A percentile compares a stretch with the other conserved stretches of the same genome.
phyloP scores from a whole-genome alignment of 2,888 invertebrate species.

The Meta bourneti region DNA sequence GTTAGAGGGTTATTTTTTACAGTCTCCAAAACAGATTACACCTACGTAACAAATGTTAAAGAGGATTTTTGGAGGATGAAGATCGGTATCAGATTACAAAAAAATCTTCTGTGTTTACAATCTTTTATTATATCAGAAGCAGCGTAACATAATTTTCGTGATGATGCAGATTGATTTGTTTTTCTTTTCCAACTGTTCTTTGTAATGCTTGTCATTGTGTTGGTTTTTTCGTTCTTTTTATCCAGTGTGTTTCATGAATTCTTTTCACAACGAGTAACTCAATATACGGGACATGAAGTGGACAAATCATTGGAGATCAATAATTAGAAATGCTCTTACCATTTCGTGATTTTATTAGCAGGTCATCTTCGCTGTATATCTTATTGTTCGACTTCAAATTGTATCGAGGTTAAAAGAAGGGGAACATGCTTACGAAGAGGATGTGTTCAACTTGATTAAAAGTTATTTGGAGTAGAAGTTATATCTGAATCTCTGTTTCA shows the following conservation, averaged over 20 bases:
- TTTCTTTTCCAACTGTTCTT: background rate
- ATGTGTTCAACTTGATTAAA: background rate
- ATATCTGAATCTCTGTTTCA: background rate
- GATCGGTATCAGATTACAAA: background rate
- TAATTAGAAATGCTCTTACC: background rate
- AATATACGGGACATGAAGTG: background rate
- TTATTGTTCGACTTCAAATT: background rate
- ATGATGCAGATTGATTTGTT: background rate
- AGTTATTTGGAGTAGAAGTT: background rate
- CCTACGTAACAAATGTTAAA: background rate
- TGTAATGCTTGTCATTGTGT: background rate
- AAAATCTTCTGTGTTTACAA: background rate
- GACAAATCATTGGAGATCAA: background rate
- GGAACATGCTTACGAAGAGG: background rate
- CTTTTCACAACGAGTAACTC: background rate
- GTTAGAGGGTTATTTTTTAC: conserved; percentile 17
- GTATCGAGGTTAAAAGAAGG: background rate
- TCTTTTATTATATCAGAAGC: background rate
- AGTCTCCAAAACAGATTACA: background rate
- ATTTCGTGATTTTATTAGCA: background rate
- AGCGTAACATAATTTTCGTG: background rate
- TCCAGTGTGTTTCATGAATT: background rate
- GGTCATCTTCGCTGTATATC: background rate
- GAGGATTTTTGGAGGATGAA: background rate
- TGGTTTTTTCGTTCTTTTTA: background rate